phyloP scores from a whole-genome alignment of 2,888 invertebrate species.

The Euplagia quadripunctaria region DNA sequence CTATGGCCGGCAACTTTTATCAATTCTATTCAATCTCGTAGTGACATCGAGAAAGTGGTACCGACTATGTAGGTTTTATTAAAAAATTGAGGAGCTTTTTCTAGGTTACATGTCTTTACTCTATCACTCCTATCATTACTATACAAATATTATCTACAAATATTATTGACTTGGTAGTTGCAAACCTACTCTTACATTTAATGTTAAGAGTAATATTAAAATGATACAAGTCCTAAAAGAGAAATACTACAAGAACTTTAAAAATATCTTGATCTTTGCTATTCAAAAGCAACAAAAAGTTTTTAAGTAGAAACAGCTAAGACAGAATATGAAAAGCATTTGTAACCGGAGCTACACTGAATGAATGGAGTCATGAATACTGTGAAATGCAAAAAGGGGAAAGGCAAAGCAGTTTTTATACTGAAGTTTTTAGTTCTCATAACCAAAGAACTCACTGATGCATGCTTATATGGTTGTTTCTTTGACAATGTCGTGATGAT shows the following conservation, averaged over 20 bases:
- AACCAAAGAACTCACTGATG: not conserved
- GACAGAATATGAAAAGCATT: slow-evolving; percentile 42
- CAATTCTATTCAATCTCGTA: not conserved
- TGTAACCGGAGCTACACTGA: slow-evolving; percentile 38
- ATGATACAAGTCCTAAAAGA: not conserved
- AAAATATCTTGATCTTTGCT: slow-evolving; percentile 7
- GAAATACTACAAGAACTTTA: not conserved
- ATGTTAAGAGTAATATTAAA: not conserved
- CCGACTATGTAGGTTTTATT: no score
- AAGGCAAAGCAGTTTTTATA: slow-evolving; percentile 10
- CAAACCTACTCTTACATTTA: not conserved
- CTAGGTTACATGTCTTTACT: no score
- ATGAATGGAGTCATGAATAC: slow-evolving; percentile 45
- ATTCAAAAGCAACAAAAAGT: slow-evolving; percentile 5
- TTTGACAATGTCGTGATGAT: not conserved
- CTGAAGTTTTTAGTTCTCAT: not conserved
- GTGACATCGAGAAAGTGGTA: no score
- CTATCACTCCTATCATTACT: no score
- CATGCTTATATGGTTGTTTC: not conserved
- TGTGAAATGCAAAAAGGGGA: slow-evolving; percentile 36
- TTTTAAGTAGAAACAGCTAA: slow-evolving; percentile 28
- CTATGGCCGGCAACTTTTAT: not conserved
- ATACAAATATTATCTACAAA: no score
- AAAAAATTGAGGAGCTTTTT: no score
- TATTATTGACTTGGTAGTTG: not conserved